phyloP scores from a whole-genome alignment of 2,113 vertebrate species.

The Lophotis ruficrista region DNA sequence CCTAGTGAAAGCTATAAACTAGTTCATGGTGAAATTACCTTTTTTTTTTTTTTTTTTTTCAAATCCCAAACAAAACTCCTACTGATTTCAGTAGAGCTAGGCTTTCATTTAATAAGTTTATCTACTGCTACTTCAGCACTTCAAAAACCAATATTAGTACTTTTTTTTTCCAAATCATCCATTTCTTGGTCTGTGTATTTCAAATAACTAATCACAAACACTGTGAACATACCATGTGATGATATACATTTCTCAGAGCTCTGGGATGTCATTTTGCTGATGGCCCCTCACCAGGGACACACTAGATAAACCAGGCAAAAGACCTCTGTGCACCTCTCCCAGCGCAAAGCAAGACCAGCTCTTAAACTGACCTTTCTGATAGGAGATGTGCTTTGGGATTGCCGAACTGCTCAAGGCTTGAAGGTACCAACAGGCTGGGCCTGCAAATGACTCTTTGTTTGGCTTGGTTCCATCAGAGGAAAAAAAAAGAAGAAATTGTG shows the following conservation, averaged over 20 bases:
- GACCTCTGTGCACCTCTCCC: rapidly evolving
- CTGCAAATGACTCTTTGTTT: not conserved
- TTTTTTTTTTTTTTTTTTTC: not conserved
- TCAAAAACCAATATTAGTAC: not conserved
- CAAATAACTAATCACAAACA: not conserved
- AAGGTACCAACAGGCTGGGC: not conserved
- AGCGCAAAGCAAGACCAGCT: not conserved
- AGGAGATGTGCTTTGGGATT: not conserved
- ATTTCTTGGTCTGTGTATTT: not conserved
- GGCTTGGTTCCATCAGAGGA: not conserved
- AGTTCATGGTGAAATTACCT: not conserved
- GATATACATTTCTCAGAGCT: not conserved
- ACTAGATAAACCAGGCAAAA: not conserved
- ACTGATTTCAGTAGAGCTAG: constrained; percentile 20
- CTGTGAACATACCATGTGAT: not conserved
- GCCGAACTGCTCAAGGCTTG: not conserved
- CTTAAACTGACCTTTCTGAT: not conserved
- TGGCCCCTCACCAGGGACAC: not conserved
- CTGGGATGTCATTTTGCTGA: not conserved
- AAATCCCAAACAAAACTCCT: constrained; percentile 1
- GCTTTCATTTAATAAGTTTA: not conserved
- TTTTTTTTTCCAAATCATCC: not conserved
- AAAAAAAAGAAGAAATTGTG: not conserved
- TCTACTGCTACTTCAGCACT: not conserved
- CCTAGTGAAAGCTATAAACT: not conserved